phyloP scores from a whole-genome alignment of 2,888 invertebrate genomes.

The Drosophila putrida region DNA sequence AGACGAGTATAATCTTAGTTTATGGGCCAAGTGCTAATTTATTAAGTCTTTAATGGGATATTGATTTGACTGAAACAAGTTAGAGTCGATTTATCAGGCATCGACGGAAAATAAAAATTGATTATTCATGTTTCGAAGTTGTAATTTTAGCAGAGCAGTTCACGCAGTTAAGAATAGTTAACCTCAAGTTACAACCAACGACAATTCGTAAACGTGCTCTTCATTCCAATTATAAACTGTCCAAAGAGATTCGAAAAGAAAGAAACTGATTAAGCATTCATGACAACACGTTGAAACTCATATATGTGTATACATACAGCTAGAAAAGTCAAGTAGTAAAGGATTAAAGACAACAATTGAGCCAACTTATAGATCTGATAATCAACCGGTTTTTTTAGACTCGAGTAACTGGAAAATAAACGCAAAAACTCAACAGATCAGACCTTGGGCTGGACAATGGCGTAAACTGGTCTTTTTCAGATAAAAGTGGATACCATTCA shows the following conservation, averaged over 20 bases:
- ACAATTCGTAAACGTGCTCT: conserved; percentile 49
- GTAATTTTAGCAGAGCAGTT: conserved; percentile 7
- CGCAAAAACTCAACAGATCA: conserved; percentile 29
- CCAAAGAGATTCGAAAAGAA: conserved; percentile 36
- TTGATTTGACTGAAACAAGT: conserved; percentile 15
- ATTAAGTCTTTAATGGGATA: conserved; percentile 16
- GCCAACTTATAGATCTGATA: conserved; percentile 62
- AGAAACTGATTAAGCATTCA: conserved; percentile 57
- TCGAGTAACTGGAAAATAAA: conserved; percentile 44
- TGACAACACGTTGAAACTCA: conserved; percentile 24
- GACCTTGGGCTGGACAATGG: conserved; percentile 38
- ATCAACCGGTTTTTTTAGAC: conserved; percentile 63
- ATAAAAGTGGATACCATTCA: conserved; percentile 19
- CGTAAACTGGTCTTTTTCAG: conserved; percentile 32
- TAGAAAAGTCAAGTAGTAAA: conserved; percentile 57
- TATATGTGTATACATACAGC: conserved; percentile 28
- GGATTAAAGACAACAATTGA: conserved; percentile 47
- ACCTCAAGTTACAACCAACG: conserved; percentile 43
- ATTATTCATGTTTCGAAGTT: conserved; percentile 10
- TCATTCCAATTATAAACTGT: conserved; percentile 46
- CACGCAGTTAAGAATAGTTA: conserved; percentile 54
- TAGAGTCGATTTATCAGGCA: conserved; percentile 1
- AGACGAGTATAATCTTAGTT: conserved; percentile 29
- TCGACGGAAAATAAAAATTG: conserved; percentile 7
- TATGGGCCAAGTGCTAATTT: conserved; percentile 22